Conservation (phyloP, 2,888 invertebrate genomes). For the Auanema freiburgensis region DNA sequence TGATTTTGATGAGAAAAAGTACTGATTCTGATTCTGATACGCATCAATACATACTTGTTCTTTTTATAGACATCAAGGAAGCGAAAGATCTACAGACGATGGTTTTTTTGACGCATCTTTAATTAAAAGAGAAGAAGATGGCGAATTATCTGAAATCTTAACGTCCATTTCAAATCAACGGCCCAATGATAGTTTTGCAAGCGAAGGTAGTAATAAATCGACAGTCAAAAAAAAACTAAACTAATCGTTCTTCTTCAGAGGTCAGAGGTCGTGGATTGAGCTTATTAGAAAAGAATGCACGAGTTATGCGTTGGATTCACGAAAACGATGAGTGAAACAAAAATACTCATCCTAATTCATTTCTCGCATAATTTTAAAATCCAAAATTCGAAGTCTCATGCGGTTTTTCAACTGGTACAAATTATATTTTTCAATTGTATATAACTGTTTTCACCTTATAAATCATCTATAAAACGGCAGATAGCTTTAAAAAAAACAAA, state of each 20-base stretch:
- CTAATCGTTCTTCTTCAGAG: conserved; percentile 17
- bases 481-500: too few species aligned
- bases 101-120: conserved; percentile 2
- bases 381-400: too few species aligned
- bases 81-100: not conserved
- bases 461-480: too few species aligned
- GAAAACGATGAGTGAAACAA: too few species aligned
- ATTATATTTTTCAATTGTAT: too few species aligned
- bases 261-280: not conserved
- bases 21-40: not conserved
- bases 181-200: not conserved
- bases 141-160: not conserved
- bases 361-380: too few species aligned
- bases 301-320: conserved; percentile 4
- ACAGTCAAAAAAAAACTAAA: conserved; percentile 28
- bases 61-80: not conserved
- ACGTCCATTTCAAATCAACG: conserved; percentile 1
- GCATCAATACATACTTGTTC: too few species aligned
- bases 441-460: too few species aligned
- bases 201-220: conserved; percentile 12
- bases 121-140: conserved; percentile 1
- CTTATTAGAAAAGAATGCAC: conserved; percentile 5
- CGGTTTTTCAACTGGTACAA: too few species aligned
- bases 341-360: too few species aligned
- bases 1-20: not conserved